These are phyloP conservation scores for Saguinus midas DNA, from an alignment of 2,113 vertebrate genomes.

Conservation along the genomic window DNA sequence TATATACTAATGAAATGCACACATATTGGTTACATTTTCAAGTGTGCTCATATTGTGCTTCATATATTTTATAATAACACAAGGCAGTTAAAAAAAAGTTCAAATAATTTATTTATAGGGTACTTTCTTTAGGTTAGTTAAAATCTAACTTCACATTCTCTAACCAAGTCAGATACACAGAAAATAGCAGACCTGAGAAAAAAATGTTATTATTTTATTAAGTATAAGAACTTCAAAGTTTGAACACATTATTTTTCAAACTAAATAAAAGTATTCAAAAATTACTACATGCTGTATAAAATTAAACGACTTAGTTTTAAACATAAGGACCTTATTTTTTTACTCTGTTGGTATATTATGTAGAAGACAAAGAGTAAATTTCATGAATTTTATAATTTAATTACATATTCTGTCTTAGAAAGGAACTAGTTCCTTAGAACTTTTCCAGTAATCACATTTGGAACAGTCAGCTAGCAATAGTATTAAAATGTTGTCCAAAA, in stretches of 20 bases:
- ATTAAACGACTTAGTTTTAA: not conserved
- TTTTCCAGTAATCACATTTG: not conserved
- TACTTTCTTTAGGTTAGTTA: constrained; percentile 13
- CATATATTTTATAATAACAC: not conserved
- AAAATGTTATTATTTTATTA: not conserved
- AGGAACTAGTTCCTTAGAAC: constrained; percentile 1
- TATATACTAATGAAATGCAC: not conserved
- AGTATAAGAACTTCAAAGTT: not conserved
- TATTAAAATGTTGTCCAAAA: not conserved
- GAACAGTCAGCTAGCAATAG: not conserved
- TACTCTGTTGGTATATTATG: not conserved
- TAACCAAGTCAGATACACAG: not conserved
- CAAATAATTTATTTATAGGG: not conserved
- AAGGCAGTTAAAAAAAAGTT: not conserved
- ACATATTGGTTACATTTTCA: not conserved
- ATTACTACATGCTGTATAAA: not conserved
- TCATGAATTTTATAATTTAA: constrained; percentile 40
- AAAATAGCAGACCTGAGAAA: not conserved
- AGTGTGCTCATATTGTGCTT: not conserved
- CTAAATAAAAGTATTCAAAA: not conserved
- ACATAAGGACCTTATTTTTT: not conserved
- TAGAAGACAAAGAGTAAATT: constrained; percentile 32
- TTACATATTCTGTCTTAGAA: constrained; percentile 9
- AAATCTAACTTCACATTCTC: not conserved
- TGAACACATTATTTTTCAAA: constrained; percentile 15